A percentile compares a stretch with the other conserved stretches of the same genome.
phyloP scores from a whole-genome alignment of 1,140 invertebrate species.

The Harpegnathos saltator region DNA sequence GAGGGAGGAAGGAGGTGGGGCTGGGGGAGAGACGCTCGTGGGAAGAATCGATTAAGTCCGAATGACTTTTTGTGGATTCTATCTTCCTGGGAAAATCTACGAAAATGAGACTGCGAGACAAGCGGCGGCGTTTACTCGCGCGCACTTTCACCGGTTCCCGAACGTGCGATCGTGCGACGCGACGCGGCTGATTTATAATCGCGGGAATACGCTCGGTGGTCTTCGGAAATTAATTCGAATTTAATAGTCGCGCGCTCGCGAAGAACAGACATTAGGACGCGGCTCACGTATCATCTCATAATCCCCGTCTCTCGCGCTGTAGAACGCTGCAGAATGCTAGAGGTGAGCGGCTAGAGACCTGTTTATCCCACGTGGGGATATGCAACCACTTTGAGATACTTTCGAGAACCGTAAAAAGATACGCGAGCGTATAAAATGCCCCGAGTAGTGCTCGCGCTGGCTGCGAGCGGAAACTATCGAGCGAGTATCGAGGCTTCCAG shows the following conservation, averaged over 20 bases:
- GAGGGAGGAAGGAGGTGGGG: no score
- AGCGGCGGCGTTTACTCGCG: slow-evolving; percentile 24
- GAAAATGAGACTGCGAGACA: no score
- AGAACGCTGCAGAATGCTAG: no score
- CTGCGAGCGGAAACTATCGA: not conserved
- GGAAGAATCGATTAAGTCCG: slow-evolving; percentile 43
- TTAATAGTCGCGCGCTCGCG: slow-evolving; percentile 20
- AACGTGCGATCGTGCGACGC: slow-evolving; percentile 6
- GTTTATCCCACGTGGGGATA: not conserved
- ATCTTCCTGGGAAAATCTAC: slow-evolving; percentile 54
- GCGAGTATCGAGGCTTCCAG: not conserved
- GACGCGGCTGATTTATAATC: slow-evolving; percentile 34
- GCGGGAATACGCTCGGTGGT: slow-evolving; percentile 15
- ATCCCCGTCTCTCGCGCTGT: slow-evolving; percentile 16
- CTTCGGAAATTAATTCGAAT: slow-evolving; percentile 49
- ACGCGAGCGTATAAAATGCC: not conserved
- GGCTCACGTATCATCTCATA: slow-evolving; percentile 24
- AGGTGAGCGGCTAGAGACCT: slow-evolving; percentile 13
- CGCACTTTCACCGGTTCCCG: slow-evolving; percentile 52
- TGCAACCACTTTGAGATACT: not conserved
- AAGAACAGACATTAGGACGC: slow-evolving; percentile 24
- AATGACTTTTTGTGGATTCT: slow-evolving; percentile 49
- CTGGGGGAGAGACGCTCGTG: not conserved
- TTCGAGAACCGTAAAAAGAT: not conserved
- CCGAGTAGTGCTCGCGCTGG: no score